A percentile compares a stretch with the other conserved stretches of the same genome.
Evolutionary conservation across 2,113 vertebrate genomes (phyloP).

Genomic region (Albula glossodonta): DNA sequence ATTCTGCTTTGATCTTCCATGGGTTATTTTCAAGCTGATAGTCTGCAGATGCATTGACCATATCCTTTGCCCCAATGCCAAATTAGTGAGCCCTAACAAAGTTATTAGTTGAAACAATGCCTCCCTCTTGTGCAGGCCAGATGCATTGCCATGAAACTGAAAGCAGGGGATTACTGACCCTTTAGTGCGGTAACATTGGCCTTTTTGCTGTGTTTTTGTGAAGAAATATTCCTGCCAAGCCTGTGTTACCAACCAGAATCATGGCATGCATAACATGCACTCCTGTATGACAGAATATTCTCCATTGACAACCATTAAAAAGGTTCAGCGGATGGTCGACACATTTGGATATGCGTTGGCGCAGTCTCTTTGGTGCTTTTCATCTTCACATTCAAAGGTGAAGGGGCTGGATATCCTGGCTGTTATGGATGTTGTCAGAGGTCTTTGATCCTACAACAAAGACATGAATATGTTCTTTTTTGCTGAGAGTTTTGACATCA

Average conservation of each 20-base stretch:
- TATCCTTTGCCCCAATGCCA: not conserved
- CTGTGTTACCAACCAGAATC: not conserved
- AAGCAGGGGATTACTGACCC: not conserved
- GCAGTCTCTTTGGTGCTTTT: not conserved
- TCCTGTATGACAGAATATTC: not conserved
- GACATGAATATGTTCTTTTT: not conserved
- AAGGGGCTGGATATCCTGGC: not conserved
- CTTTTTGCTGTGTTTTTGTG: not conserved
- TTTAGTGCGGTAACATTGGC: not conserved
- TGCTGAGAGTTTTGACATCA: not conserved
- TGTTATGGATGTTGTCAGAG: not conserved
- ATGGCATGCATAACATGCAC: not conserved
- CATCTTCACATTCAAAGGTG: not conserved
- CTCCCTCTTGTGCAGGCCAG: not conserved
- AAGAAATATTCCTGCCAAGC: not conserved
- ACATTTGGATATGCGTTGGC: not conserved
- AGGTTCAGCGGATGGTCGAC: not conserved
- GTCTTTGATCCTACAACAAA: not conserved
- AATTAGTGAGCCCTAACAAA: slow-evolving; percentile 10
- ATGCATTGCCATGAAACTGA: not conserved
- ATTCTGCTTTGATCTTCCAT: not conserved
- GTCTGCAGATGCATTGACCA: not conserved
- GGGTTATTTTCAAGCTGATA: not conserved
- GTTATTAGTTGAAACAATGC: not conserved
- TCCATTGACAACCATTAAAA: not conserved